phyloP scores from a whole-genome alignment of 2,797 vertebrate genomes.

The Pogoniulus pusillus region DNA sequence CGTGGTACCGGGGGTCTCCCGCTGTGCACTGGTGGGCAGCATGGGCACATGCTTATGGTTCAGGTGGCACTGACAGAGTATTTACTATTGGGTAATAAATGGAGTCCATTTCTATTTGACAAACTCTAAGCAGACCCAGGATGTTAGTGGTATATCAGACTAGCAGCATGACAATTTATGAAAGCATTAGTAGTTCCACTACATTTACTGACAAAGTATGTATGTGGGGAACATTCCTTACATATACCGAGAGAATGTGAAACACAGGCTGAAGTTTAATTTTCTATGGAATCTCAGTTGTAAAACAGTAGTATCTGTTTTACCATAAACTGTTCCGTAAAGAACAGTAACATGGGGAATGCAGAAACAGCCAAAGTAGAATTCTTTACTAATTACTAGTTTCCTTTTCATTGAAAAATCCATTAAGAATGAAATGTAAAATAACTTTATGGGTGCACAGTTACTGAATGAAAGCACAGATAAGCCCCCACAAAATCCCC shows the following conservation, averaged over 20 bases:
- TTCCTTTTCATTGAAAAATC: constrained; percentile 31
- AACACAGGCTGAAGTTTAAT: constrained; percentile 5
- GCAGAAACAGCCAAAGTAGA: constrained; percentile 1
- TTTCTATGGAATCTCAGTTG: constrained; percentile 4
- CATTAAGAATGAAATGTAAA: not conserved
- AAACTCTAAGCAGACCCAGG: not conserved
- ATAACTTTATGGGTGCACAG: not conserved
- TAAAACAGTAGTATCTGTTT: constrained; percentile 6
- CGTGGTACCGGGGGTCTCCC: fast-evolving
- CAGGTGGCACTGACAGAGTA: not conserved
- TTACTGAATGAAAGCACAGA: not conserved
- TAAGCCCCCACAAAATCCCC: not conserved
- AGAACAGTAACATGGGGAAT: not conserved
- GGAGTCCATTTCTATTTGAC: not conserved
- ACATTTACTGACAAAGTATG: not conserved
- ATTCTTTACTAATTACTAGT: constrained; percentile 8
- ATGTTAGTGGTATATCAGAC: not conserved
- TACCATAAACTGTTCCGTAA: not conserved
- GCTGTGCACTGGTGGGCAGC: fast-evolving
- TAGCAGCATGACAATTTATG: not conserved
- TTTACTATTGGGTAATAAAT: not conserved
- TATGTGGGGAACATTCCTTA: not conserved
- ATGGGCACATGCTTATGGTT: fast-evolving
- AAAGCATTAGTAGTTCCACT: not conserved
- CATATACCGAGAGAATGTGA: not conserved